A percentile compares a stretch with the other conserved stretches of the same genome.
Conservation (phyloP, 2,888 invertebrate species). For the Tenthredo notha region DNA sequence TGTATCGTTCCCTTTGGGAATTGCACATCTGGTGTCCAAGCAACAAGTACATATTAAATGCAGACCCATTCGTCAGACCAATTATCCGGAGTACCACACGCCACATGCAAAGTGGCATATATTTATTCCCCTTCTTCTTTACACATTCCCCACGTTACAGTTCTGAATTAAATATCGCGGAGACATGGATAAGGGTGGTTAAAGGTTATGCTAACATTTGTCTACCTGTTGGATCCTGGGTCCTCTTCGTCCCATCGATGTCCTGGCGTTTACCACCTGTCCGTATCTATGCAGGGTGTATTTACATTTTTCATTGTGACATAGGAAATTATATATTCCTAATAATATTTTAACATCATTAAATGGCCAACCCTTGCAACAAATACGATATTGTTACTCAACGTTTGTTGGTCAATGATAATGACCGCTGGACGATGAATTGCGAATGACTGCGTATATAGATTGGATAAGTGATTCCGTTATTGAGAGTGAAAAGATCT, state of each 20-base stretch:
- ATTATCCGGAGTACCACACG: slow-evolving; percentile 64
- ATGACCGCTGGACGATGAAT: too few species aligned
- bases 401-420: neutral
- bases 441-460: too few species aligned
- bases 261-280: neutral
- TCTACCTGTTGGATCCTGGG: slow-evolving; percentile 53
- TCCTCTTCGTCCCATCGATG: neutral
- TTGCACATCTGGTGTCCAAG: slow-evolving; percentile 68
- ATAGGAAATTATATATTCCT: neutral
- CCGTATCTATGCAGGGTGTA: too few species aligned
- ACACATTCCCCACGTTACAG: slow-evolving; percentile 8
- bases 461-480: too few species aligned
- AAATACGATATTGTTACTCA: neutral
- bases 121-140: slow-evolving; percentile 39
- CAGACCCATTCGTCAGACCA: slow-evolving; percentile 65
- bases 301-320: neutral
- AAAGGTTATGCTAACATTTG: slow-evolving; percentile 52
- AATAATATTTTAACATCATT: neutral
- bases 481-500: neutral
- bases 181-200: slow-evolving; percentile 25
- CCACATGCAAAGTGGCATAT: slow-evolving; percentile 14
- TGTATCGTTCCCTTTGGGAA: slow-evolving; percentile 57
- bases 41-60: slow-evolving; percentile 71
- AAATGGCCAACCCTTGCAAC: neutral
- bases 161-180: slow-evolving; percentile 49